A percentile compares a stretch with the other conserved stretches of the same genome.
Evolutionary conservation across 2,113 vertebrate species (phyloP).

Genomic region (Rutilus rutilus): DNA sequence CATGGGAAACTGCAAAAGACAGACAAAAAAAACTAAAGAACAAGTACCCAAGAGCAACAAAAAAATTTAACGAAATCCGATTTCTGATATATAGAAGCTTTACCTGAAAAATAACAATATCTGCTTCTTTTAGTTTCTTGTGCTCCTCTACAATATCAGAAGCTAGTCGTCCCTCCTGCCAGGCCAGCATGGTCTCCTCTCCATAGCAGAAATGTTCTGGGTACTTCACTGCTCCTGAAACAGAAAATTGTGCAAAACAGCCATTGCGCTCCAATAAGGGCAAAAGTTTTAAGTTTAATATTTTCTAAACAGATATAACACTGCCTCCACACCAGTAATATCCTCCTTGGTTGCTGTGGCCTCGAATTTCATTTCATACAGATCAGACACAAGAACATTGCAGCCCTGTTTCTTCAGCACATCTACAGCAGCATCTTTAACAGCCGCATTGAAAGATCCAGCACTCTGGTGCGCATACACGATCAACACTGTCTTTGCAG

Average conservation of each 20-base stretch:
- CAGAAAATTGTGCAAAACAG: background rate
- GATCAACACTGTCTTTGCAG: constrained; percentile 62
- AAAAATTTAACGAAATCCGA: fast-evolving
- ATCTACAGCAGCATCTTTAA: background rate
- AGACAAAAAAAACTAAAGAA: background rate
- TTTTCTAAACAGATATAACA: background rate
- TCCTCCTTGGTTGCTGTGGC: background rate
- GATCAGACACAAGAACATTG: constrained; percentile 72
- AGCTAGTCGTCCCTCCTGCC: background rate
- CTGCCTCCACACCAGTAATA: background rate
- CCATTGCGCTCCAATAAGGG: background rate
- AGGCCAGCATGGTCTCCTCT: background rate
- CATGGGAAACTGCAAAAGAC: background rate
- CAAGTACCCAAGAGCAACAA: background rate
- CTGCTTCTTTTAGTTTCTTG: background rate
- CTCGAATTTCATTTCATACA: constrained; percentile 75
- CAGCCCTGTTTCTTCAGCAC: constrained; percentile 1
- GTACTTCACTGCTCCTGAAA: background rate
- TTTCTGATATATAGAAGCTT: too few relatives aligned
- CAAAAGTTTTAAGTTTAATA: background rate
- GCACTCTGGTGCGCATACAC: constrained; percentile 78
- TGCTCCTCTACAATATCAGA: background rate
- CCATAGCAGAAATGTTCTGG: background rate
- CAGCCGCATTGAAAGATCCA: constrained; percentile 74
- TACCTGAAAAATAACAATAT: constrained; percentile 1